A percentile compares a stretch with the other conserved stretches of the same genome.
Evolutionary conservation across 2,888 invertebrate genomes (phyloP).

Genomic region (Polyommatus icarus): DNA sequence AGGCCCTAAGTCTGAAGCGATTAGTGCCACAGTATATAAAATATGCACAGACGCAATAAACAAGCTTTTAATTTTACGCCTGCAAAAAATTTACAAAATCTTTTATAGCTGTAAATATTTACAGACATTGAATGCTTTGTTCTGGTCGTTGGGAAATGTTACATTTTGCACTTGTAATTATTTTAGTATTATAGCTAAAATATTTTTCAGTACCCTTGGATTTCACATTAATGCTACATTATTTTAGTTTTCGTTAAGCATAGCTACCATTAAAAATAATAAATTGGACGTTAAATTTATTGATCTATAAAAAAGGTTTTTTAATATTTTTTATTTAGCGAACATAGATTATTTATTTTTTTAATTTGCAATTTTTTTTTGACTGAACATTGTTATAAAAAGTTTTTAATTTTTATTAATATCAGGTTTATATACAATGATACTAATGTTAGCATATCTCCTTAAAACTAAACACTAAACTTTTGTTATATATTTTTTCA

Average conservation of each 20-base stretch:
- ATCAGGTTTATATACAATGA: too few species aligned
- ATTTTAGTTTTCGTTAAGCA: too few species aligned
- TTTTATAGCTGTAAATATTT: slow-evolving; percentile 30
- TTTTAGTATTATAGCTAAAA: background rate
- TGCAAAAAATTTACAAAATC: background rate
- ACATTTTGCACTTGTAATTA: background rate
- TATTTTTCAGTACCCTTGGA: background rate
- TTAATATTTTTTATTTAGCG: too few species aligned
- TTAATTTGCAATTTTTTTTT: too few species aligned
- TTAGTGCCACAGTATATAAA: background rate
- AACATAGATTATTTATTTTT: too few species aligned
- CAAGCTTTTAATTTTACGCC: slow-evolving; percentile 15
- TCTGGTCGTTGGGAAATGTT: background rate
- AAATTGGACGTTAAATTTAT: too few species aligned
- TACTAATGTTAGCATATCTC: too few species aligned
- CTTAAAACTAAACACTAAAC: too few species aligned
- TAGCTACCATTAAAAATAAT: too few species aligned
- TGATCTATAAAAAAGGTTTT: too few species aligned
- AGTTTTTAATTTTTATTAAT: too few species aligned
- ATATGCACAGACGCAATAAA: slow-evolving; percentile 2
- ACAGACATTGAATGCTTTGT: background rate
- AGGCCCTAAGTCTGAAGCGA: background rate
- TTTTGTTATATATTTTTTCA: background rate
- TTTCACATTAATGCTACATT: background rate
- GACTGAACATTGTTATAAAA: too few species aligned